phyloP scores from a whole-genome alignment of 1,140 invertebrate species.

The Oscheius sp. region DNA sequence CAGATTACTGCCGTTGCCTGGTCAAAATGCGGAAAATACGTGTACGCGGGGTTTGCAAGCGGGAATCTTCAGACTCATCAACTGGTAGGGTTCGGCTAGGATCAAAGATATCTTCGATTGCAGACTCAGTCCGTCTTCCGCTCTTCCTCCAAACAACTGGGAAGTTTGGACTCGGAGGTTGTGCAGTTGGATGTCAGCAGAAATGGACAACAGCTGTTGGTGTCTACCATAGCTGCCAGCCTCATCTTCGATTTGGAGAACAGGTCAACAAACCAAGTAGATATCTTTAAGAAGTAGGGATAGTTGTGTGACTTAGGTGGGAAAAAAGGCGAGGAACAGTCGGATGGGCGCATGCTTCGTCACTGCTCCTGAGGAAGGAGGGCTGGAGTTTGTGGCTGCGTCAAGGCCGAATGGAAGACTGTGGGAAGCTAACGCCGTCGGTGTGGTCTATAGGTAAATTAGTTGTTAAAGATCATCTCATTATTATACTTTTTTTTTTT shows the following conservation, averaged over 20 bases:
- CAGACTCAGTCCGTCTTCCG: conserved; percentile 22
- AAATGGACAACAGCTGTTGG: not conserved
- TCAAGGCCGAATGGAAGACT: conserved; percentile 27
- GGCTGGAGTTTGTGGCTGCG: conserved; percentile 12
- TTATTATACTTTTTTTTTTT: not conserved
- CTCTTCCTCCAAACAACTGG: conserved; percentile 4
- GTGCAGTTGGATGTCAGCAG: conserved; percentile 19
- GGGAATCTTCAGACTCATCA: conserved; percentile 7
- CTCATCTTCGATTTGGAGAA: conserved; percentile 12
- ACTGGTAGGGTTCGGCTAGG: not conserved
- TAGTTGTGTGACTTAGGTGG: conserved; percentile 9
- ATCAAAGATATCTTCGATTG: not conserved
- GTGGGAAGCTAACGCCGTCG: conserved; percentile 32
- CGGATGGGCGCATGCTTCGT: conserved; percentile 33
- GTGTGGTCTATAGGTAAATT: conserved; percentile 24
- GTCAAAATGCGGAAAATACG: not conserved
- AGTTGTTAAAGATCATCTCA: not conserved
- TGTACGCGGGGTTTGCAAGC: conserved; percentile 13
- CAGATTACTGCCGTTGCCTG: conserved; percentile 1
- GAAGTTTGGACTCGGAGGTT: conserved; percentile 22
- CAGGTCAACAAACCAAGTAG: conserved; percentile 10
- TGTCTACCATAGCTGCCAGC: conserved; percentile 15
- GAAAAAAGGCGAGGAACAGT: conserved; percentile 19
- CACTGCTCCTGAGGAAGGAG: not conserved
- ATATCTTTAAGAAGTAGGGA: not conserved